These are phyloP conservation scores for Cyphomyrmex costatus DNA, from an alignment of 1,140 invertebrate species.

Conservation along the genomic window DNA sequence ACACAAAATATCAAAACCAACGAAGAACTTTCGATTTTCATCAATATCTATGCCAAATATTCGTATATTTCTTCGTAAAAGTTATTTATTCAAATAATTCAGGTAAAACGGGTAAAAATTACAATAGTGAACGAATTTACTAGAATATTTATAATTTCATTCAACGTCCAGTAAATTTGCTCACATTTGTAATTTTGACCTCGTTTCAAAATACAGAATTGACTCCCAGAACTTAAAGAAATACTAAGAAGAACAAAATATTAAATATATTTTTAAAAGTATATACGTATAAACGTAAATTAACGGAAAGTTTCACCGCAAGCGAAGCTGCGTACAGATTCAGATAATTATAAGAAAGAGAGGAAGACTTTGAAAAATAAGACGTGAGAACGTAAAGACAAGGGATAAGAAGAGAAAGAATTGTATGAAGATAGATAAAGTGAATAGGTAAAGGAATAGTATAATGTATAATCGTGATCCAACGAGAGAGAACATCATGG, in stretches of 20 bases:
- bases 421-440: neutral
- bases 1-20: neutral
- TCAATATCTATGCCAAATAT: neutral
- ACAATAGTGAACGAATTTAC: too few species aligned
- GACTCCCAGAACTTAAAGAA: neutral
- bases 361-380: neutral
- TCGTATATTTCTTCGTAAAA: neutral
- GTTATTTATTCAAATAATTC: neutral
- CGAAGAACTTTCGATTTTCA: neutral
- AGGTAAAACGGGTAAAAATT: neutral
- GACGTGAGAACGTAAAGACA: neutral
- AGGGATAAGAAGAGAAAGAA: neutral
- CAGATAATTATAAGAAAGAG: neutral
- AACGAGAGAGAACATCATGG: slow-evolving; percentile 8
- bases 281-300: neutral
- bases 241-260: neutral
- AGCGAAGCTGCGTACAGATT: neutral
- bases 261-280: neutral
- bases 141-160: too few species aligned
- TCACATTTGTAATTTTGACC: too few species aligned
- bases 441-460: neutral
- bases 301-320: neutral
- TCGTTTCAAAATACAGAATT: too few species aligned
- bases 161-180: too few species aligned
- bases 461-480: slow-evolving; percentile 23